phyloP scores from a whole-genome alignment of 2,888 invertebrate species.

The Scaptomyza flava region DNA sequence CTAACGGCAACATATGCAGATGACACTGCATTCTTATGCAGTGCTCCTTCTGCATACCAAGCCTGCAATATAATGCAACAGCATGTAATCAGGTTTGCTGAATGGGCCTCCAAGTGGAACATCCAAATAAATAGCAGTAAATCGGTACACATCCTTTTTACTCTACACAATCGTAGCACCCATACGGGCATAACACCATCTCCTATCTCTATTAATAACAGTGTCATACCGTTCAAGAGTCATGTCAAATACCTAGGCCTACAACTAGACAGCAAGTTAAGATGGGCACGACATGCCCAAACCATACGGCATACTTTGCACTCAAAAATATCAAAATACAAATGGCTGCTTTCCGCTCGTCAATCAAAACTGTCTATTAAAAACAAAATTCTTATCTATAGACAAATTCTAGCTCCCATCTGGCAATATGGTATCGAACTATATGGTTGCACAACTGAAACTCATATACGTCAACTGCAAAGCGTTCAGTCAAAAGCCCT shows the following conservation, averaged over 20 bases:
- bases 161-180: too few species aligned
- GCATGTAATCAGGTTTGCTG: too few species aligned
- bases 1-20: too few species aligned
- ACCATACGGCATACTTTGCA: neutral
- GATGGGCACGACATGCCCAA: neutral
- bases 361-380: neutral
- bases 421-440: neutral
- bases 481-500: neutral
- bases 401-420: neutral
- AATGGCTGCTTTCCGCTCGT: neutral
- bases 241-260: neutral
- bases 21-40: too few species aligned
- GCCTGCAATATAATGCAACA: too few species aligned
- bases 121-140: too few species aligned
- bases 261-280: neutral
- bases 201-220: too few species aligned
- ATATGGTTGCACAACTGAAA: neutral
- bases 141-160: too few species aligned
- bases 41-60: too few species aligned
- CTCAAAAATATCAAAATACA: neutral
- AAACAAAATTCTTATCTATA: neutral
- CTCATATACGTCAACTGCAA: neutral
- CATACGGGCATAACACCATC: too few species aligned
- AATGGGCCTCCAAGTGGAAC: too few species aligned
- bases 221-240: too few species aligned